Evolutionary conservation across 1,140 invertebrate species (phyloP).

Genomic region (Bombus consobrinus): DNA sequence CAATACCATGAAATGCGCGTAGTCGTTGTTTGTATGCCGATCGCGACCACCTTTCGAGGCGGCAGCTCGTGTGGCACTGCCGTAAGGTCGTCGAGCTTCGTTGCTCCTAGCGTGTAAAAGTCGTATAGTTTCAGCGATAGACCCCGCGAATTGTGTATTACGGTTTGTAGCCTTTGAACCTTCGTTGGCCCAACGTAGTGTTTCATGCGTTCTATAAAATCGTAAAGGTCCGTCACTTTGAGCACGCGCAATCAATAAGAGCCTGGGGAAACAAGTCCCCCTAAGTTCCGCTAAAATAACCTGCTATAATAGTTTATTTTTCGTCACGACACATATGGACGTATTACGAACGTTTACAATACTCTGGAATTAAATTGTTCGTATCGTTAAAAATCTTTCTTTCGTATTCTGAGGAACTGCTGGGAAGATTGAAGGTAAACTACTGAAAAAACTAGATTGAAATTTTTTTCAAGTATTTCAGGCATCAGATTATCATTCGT

Average conservation of each 20-base stretch:
- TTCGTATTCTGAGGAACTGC: too few relatives aligned
- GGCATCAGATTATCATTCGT: not conserved
- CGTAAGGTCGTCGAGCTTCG: constrained; percentile 65
- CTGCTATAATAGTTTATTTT: not conserved
- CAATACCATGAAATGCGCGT: not conserved
- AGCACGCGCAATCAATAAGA: constrained; percentile 36
- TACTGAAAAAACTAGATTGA: not conserved
- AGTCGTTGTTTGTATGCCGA: constrained; percentile 24
- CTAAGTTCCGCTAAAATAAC: not conserved
- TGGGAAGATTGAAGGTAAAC: not conserved
- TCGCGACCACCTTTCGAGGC: constrained; percentile 58
- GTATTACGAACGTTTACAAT: not conserved
- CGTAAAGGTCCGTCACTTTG: constrained; percentile 32
- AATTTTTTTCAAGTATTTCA: not conserved
- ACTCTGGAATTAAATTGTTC: not conserved
- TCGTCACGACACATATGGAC: too few relatives aligned
- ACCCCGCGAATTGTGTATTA: constrained; percentile 16
- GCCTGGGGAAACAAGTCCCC: not conserved
- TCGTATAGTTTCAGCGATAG: constrained; percentile 30
- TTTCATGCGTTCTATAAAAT: constrained; percentile 46
- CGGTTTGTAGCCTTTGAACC: constrained; percentile 30
- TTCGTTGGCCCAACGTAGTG: not conserved
- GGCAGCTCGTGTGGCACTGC: constrained; percentile 58
- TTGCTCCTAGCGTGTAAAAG: constrained; percentile 43
- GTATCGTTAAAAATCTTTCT: not conserved